phyloP scores from a whole-genome alignment of 2,797 vertebrate species.

The Sebastes nivosus region DNA sequence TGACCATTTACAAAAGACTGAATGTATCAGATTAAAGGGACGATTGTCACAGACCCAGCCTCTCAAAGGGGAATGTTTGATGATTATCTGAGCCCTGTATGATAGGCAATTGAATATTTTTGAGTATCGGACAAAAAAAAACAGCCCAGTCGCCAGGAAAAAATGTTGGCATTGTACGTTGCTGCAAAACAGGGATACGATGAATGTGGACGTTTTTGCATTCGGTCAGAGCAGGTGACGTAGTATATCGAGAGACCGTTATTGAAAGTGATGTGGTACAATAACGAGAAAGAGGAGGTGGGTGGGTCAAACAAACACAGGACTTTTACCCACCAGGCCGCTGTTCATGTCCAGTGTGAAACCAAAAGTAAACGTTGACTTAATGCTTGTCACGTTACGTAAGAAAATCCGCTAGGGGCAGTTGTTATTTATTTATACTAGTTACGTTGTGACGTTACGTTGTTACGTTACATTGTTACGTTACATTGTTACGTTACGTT shows the following conservation, averaged over 20 bases:
- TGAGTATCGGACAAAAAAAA: background rate
- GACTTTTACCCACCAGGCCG: background rate
- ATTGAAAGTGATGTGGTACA: background rate
- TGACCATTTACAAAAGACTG: background rate
- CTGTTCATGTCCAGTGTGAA: background rate
- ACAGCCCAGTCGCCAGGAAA: background rate
- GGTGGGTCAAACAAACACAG: background rate
- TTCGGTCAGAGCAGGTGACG: background rate
- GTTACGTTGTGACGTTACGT: background rate
- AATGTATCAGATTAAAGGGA: background rate
- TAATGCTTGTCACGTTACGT: background rate
- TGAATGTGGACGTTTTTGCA: background rate
- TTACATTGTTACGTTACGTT: too few relatives aligned
- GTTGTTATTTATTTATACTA: background rate
- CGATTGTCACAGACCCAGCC: background rate
- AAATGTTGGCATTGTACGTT: background rate
- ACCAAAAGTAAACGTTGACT: background rate
- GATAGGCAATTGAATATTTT: background rate
- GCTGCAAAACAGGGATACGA: accelerated
- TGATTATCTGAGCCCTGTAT: background rate
- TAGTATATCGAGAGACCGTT: background rate
- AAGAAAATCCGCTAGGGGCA: background rate
- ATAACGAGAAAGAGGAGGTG: background rate
- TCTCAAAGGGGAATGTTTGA: background rate
- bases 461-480: background rate